A percentile compares a stretch with the other conserved stretches of the same genome.
These are phyloP conservation scores for Hemicentrotus pulcherrimus DNA, from an alignment of 35 echinoderm and acorn worm species.

Conservation along the genomic window DNA sequence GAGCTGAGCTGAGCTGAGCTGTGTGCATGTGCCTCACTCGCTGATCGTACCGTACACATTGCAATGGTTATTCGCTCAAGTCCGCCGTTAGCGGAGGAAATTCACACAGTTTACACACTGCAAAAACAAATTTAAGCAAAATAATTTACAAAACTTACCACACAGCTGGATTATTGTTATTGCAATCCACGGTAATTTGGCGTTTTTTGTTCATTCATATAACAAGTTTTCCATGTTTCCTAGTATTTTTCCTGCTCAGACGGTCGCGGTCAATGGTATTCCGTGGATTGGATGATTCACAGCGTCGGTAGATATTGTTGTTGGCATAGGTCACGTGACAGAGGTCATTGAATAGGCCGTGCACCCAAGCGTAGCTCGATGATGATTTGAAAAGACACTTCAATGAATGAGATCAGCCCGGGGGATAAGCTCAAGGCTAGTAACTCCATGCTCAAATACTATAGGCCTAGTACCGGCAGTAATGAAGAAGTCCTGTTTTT, in stretches of 20 bases:
- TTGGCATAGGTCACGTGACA: conserved; percentile 52
- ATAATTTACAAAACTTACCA: neutral
- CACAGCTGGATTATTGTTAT: neutral
- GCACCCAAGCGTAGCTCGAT: neutral
- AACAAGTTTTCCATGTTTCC: neutral
- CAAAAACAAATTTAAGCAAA: neutral
- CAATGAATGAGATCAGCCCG: neutral
- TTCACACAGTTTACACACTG: neutral
- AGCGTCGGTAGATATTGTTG: conserved; percentile 45
- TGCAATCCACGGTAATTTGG: neutral
- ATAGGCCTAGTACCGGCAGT: too few relatives aligned
- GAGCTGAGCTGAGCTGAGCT: too few relatives aligned
- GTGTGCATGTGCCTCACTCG: neutral
- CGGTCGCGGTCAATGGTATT: neutral
- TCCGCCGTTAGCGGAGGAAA: neutral
- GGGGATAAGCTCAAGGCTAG: neutral
- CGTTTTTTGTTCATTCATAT: neutral
- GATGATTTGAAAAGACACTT: neutral
- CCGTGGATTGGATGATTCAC: neutral
- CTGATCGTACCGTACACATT: neutral
- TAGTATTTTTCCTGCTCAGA: neutral
- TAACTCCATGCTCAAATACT: too few relatives aligned
- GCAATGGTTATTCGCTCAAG: neutral
- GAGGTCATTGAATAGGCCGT: neutral
- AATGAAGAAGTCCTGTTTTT: neutral